Evolutionary conservation across 2,888 invertebrate species (phyloP).

Genomic region (Nesidiocoris tenuis): DNA sequence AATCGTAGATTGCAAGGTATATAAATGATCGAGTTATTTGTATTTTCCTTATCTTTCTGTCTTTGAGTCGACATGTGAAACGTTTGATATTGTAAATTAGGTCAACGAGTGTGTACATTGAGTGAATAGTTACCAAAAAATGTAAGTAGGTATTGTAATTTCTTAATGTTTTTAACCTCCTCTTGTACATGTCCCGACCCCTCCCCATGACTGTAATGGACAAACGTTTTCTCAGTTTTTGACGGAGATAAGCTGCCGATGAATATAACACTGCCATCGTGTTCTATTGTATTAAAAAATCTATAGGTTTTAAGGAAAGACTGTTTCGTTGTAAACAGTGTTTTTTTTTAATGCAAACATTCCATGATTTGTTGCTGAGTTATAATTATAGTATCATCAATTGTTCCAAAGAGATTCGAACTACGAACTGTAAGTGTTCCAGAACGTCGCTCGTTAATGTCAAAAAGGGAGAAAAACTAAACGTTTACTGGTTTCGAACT

Average conservation of each 20-base stretch:
- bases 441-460: not conserved
- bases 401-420: not conserved
- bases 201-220: not conserved
- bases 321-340: conserved; percentile 6
- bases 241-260: conserved; percentile 25
- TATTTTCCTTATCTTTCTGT: not conserved
- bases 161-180: not conserved
- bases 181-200: not conserved
- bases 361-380: not conserved
- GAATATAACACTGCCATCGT: conserved; percentile 39
- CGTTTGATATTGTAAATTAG: conserved; percentile 12
- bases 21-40: not conserved
- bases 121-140: conserved; percentile 38
- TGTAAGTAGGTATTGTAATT: conserved; percentile 1
- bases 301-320: conserved; percentile 30
- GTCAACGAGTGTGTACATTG: conserved; percentile 28
- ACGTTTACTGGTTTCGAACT: not conserved
- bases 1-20: not conserved
- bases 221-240: not conserved
- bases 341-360: conserved; percentile 16
- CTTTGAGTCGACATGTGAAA: not conserved
- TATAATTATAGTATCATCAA: conserved; percentile 2
- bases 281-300: conserved; percentile 31
- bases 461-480: not conserved
- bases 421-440: conserved; percentile 21